Conservation (phyloP, 1,140 invertebrate genomes). For the Patella vulgata region DNA sequence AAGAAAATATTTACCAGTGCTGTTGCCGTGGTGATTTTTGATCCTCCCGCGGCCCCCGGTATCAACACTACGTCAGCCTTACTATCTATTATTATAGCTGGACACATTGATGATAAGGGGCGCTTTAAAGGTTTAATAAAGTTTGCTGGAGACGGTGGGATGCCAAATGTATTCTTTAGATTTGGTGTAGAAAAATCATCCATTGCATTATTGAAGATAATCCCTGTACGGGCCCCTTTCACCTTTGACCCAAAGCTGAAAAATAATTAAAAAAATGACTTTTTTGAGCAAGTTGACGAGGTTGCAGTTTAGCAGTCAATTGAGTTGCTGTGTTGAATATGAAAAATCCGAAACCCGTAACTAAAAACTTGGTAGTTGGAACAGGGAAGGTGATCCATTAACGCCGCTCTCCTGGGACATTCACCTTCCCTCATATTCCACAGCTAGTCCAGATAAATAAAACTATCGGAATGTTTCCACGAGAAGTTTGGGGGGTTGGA, state of each 20-base stretch:
- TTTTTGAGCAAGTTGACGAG: no score
- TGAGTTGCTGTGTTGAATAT: no score
- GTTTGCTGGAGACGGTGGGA: conserved; percentile 75
- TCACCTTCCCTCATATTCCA: no score
- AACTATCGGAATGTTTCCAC: no score
- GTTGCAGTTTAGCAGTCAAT: no score
- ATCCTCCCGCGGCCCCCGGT: conserved; percentile 91
- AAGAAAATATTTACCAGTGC: conserved; percentile 76
- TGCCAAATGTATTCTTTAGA: conserved; percentile 78
- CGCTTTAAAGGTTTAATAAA: conserved; percentile 83
- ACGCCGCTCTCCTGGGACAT: no score
- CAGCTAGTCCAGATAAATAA: no score
- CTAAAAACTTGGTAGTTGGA: no score
- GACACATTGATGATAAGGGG: conserved; percentile 91
- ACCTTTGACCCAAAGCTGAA: conserved; percentile 68
- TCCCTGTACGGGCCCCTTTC: conserved; percentile 79
- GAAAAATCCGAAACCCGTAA: no score
- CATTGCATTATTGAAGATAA: conserved; percentile 94
- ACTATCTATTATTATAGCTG: conserved; percentile 80
- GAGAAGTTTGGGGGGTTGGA: no score
- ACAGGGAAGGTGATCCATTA: no score
- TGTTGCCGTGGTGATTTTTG: conserved; percentile 85
- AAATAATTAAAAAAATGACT: no score
- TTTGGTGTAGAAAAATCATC: conserved; percentile 91
- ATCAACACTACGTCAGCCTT: conserved; percentile 77